A percentile compares a stretch with the other conserved stretches of the same genome.
Evolutionary conservation across 2,888 invertebrate genomes (phyloP).

Genomic region (Plebejus argus): DNA sequence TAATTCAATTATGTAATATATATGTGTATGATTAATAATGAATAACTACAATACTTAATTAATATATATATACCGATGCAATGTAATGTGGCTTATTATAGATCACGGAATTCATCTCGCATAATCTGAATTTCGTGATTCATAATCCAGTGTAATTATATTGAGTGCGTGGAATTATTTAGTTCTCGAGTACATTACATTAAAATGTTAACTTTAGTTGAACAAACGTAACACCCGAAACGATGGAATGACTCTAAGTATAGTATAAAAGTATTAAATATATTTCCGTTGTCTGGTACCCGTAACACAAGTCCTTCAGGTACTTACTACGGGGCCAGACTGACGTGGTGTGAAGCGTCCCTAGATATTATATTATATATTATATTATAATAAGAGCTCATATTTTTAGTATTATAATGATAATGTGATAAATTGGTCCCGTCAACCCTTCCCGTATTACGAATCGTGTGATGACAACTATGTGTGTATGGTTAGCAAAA

Average conservation of each 20-base stretch:
- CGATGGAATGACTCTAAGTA: too few relatives aligned
- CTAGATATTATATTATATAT: too few relatives aligned
- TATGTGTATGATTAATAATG: too few relatives aligned
- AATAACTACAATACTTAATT: background rate
- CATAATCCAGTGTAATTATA: background rate
- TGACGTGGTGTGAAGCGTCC: too few relatives aligned
- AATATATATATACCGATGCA: background rate
- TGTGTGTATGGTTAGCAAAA: background rate
- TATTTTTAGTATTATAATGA: constrained; percentile 4
- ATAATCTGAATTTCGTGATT: background rate
- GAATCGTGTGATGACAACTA: background rate
- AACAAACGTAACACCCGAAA: too few relatives aligned
- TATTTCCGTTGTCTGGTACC: too few relatives aligned
- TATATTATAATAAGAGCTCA: background rate
- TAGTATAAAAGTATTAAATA: too few relatives aligned
- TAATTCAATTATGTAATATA: too few relatives aligned
- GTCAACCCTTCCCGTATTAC: background rate
- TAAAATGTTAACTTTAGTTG: too few relatives aligned
- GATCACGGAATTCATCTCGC: background rate
- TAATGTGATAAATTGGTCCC: background rate
- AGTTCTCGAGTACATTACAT: background rate
- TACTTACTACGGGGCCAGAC: too few relatives aligned
- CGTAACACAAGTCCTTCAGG: too few relatives aligned
- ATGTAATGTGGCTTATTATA: background rate
- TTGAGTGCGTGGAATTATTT: background rate